These are phyloP conservation scores for Berghia stephanieae DNA, from an alignment of 1,140 invertebrate genomes.

Conservation along the genomic window DNA sequence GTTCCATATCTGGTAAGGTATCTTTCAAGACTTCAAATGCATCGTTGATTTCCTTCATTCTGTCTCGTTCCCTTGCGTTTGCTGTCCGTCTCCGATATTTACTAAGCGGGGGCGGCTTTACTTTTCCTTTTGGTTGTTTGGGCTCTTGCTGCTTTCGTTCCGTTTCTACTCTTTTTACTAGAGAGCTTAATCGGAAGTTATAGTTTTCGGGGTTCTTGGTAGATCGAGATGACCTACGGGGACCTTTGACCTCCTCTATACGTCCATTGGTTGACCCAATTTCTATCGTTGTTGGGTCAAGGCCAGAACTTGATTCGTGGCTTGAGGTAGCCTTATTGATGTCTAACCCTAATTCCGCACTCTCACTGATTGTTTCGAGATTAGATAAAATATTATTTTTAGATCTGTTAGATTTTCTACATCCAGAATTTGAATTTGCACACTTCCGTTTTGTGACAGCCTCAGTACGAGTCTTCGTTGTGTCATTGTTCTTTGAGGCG, in stretches of 20 bases:
- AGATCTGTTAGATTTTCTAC: not conserved
- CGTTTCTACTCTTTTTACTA: slow-evolving; percentile 69
- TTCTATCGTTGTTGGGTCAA: too few relatives aligned
- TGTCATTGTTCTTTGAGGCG: too few relatives aligned
- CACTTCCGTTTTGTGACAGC: too few relatives aligned
- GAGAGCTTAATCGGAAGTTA: slow-evolving; percentile 69
- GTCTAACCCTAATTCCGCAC: not conserved
- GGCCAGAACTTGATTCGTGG: too few relatives aligned
- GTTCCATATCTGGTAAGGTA: slow-evolving; percentile 74
- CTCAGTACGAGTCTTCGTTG: too few relatives aligned
- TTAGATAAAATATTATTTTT: not conserved
- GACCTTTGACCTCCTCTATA: not conserved
- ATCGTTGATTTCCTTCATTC: slow-evolving; percentile 89
- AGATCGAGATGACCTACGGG: not conserved
- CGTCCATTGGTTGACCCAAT: too few relatives aligned
- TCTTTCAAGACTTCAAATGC: slow-evolving; percentile 83
- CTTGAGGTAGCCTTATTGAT: not conserved
- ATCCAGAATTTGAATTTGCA: too few relatives aligned
- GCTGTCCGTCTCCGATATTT: slow-evolving; percentile 90
- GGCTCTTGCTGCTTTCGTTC: slow-evolving; percentile 63
- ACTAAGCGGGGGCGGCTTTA: slow-evolving; percentile 82
- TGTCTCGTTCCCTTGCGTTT: slow-evolving; percentile 83
- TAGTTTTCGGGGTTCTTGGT: slow-evolving; percentile 59
- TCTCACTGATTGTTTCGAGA: not conserved
- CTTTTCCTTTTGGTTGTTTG: slow-evolving; percentile 71